These are phyloP conservation scores for Thalassophryne amazonica DNA, from an alignment of 2,797 vertebrate species.

Conservation along the genomic window DNA sequence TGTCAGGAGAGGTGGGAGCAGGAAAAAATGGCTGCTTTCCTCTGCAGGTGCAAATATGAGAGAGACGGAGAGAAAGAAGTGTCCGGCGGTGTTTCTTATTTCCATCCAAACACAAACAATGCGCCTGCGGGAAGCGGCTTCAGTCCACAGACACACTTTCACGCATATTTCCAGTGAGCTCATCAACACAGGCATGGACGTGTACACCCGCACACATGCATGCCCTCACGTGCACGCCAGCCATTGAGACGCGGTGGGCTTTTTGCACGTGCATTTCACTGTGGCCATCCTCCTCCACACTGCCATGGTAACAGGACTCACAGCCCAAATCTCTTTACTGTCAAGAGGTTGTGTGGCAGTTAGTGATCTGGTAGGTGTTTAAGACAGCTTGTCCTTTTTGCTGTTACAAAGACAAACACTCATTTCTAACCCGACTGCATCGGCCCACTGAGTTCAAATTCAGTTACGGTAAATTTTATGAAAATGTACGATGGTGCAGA, in stretches of 20 bases:
- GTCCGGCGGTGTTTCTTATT: constrained; percentile 28
- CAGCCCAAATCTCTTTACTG: constrained; percentile 60
- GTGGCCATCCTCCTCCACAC: constrained; percentile 66
- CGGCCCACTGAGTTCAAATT: no score
- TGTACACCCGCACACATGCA: constrained; percentile 28
- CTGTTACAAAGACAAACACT: no score
- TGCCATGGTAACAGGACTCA: constrained; percentile 75
- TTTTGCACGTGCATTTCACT: constrained; percentile 67
- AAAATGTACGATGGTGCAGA: no score
- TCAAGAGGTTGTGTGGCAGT: constrained; percentile 53
- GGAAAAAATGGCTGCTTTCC: constrained; percentile 45
- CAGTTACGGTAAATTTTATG: no score
- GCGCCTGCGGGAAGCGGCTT: constrained; percentile 42
- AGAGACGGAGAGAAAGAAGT: constrained; percentile 53
- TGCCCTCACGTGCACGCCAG: constrained; percentile 41
- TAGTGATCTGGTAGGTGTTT: constrained; percentile 52
- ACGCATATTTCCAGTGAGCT: constrained; percentile 4
- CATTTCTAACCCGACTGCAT: no score
- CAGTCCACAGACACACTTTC: constrained; percentile 4
- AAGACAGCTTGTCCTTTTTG: no score
- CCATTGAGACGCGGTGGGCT: constrained; percentile 38
- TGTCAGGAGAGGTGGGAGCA: constrained; percentile 63
- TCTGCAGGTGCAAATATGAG: constrained; percentile 55
- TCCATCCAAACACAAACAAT: constrained; percentile 48
- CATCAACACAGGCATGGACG: constrained; percentile 19